Conservation (phyloP, 2,888 invertebrate species). For the Alviniconcha strummeri region DNA sequence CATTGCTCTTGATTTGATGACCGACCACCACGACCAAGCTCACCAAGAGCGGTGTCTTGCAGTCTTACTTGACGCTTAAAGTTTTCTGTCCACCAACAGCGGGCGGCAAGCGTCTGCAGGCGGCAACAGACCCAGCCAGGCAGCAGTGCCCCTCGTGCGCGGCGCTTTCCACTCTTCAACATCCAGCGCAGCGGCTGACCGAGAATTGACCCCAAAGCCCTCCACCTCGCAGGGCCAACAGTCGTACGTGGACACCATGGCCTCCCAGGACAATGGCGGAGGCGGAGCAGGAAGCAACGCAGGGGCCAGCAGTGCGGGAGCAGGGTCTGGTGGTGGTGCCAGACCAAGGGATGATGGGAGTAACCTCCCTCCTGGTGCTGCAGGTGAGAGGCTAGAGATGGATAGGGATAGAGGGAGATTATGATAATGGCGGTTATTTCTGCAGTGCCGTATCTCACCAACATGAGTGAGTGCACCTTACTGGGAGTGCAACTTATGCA, state of each 20-base stretch:
- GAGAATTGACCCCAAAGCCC: slow-evolving; percentile 15
- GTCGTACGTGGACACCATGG: slow-evolving; percentile 23
- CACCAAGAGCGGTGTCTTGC: no score
- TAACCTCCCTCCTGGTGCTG: slow-evolving; percentile 7
- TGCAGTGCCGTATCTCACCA: no score
- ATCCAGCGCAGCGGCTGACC: slow-evolving; percentile 8
- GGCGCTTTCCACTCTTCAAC: slow-evolving; percentile 18
- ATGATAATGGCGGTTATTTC: no score
- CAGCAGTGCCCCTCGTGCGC: slow-evolving; percentile 5
- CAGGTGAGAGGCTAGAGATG: neutral
- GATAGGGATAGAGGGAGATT: no score
- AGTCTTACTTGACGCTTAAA: no score
- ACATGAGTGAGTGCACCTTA: no score
- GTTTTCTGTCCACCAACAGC: slow-evolving; percentile 18
- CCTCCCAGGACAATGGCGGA: slow-evolving; percentile 15
- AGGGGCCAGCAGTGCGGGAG: neutral
- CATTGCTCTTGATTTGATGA: no score
- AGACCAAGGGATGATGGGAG: slow-evolving; percentile 33
- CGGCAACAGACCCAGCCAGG: slow-evolving; percentile 32
- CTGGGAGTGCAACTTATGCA: no score
- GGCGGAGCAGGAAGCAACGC: slow-evolving; percentile 8
- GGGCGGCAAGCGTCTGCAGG: slow-evolving; percentile 42
- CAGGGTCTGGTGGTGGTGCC: slow-evolving; percentile 27
- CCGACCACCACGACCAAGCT: no score
- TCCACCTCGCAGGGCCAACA: slow-evolving; percentile 34